Evolutionary conservation across 2,797 vertebrate species (phyloP).

Genomic region (Botia kubotai): DNA sequence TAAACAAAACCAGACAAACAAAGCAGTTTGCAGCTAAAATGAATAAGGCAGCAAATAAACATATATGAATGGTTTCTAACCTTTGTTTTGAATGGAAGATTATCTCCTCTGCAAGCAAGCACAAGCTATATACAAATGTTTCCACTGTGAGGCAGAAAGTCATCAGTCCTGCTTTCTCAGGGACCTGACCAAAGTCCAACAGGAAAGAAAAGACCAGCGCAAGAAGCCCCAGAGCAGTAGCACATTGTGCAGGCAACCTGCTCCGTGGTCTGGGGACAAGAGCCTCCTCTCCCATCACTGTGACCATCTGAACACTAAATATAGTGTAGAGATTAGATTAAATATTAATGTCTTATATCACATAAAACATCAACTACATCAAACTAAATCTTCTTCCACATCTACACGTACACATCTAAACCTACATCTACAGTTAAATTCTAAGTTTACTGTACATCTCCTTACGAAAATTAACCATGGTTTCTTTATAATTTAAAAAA

Average conservation of each 20-base stretch:
- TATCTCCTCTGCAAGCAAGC: constrained; percentile 53
- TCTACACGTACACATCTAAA: no score
- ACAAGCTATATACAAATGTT: constrained; percentile 32
- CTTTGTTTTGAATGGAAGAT: constrained; percentile 53
- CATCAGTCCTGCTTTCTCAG: constrained; percentile 53
- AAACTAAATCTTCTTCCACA: no score
- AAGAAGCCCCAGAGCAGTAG: constrained; percentile 19
- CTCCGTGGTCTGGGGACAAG: constrained; percentile 69
- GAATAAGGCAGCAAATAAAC: neutral
- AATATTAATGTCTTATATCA: no score
- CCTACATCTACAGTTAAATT: no score
- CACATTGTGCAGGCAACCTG: constrained; percentile 57
- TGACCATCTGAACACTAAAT: constrained; percentile 60
- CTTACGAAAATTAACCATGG: no score
- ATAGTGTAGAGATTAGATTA: neutral
- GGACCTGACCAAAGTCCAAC: constrained; percentile 46
- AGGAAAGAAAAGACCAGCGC: neutral
- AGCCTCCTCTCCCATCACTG: constrained; percentile 43
- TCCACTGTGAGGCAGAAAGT: constrained; percentile 63
- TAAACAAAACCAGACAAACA: no score
- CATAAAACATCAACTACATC: no score
- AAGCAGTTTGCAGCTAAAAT: no score
- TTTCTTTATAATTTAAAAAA: no score
- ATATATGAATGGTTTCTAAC: constrained; percentile 28
- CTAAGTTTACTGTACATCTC: no score